Percentiles rank a stretch among this genome's conserved stretches.
Conservation (phyloP, 2,888 invertebrate species). For the Phortica okadai region DNA sequence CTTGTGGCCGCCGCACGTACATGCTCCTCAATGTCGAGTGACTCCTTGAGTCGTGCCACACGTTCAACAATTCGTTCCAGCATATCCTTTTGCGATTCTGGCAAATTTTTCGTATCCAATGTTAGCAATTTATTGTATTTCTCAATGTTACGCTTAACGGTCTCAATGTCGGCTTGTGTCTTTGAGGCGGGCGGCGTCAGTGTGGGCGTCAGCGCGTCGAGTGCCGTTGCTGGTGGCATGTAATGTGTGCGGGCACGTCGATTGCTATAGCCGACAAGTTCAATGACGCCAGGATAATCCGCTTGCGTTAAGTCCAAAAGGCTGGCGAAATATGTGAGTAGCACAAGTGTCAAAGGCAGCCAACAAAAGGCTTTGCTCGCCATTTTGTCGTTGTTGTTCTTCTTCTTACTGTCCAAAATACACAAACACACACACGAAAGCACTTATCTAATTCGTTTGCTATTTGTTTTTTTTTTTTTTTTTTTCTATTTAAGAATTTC, state of each 20-base stretch:
- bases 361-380: constrained; percentile 55
- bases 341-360: constrained; percentile 49
- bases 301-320: constrained; percentile 39
- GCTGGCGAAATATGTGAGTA: constrained; percentile 26
- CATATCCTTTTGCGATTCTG: constrained; percentile 76
- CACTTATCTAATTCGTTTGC: constrained; percentile 27
- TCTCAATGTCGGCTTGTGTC: constrained; percentile 75
- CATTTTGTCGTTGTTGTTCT: constrained; percentile 48
- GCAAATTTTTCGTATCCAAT: constrained; percentile 74
- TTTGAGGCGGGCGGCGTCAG: constrained; percentile 67
- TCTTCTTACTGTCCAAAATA: background rate
- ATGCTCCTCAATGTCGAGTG: constrained; percentile 70
- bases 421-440: background rate
- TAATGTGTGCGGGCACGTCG: constrained; percentile 73
- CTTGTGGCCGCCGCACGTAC: constrained; percentile 20
- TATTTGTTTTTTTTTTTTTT: constrained; percentile 24
- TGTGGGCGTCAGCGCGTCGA: constrained; percentile 45
- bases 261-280: constrained; percentile 74
- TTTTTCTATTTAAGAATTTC: constrained; percentile 14
- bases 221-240: constrained; percentile 49
- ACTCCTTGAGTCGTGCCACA: constrained; percentile 75
- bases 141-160: constrained; percentile 74
- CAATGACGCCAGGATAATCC: constrained; percentile 75
- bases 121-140: constrained; percentile 74
- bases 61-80: constrained; percentile 75